These are phyloP conservation scores for Brachyhypopomus gauderio DNA, from an alignment of 2,113 vertebrate species.

Conservation along the genomic window DNA sequence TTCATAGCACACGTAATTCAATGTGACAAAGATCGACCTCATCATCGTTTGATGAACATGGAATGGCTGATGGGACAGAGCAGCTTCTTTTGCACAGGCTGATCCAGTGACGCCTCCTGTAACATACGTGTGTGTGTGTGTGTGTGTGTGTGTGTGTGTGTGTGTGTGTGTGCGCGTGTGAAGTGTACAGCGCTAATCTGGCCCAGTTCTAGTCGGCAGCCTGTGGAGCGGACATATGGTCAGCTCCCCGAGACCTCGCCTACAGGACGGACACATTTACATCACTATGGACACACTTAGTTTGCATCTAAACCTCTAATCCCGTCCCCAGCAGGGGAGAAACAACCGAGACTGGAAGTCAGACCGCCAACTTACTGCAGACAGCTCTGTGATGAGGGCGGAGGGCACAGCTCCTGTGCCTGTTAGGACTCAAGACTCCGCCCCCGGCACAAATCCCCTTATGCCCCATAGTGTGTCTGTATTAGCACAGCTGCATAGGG, in stretches of 20 bases:
- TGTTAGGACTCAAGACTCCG: not conserved
- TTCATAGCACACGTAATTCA: not conserved
- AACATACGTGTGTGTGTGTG: not conserved
- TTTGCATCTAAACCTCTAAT: not conserved
- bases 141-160: no score
- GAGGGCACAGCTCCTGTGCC: not conserved
- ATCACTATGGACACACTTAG: not conserved
- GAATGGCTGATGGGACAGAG: not conserved
- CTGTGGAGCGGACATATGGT: constrained; percentile 12
- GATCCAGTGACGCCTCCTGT: not conserved
- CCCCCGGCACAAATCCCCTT: not conserved
- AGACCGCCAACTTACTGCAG: not conserved
- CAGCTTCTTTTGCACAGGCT: not conserved
- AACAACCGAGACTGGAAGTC: not conserved
- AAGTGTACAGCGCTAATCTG: not conserved
- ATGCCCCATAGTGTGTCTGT: not conserved
- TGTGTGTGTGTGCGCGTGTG: not conserved
- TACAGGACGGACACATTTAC: not conserved
- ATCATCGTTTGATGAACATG: not conserved
- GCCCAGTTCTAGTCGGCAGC: not conserved
- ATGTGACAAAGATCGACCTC: not conserved
- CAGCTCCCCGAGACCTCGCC: not conserved
- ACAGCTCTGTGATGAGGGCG: not conserved
- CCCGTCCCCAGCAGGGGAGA: not conserved
- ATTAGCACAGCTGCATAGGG: not conserved